Evolutionary conservation across 2,113 vertebrate species (phyloP).

Genomic region (Gavia stellata): DNA sequence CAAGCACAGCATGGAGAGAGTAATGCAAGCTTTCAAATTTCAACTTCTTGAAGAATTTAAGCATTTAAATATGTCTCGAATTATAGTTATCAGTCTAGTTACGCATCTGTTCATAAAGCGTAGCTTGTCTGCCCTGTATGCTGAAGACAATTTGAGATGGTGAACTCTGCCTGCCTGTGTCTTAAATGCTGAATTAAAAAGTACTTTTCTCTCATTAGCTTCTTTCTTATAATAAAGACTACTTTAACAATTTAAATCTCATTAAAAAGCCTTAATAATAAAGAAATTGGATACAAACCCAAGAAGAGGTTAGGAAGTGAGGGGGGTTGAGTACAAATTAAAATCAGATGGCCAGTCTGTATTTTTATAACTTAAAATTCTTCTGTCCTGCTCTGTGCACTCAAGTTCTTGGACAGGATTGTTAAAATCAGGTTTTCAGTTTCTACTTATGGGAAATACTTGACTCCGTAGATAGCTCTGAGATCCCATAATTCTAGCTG

Average conservation of each 20-base stretch:
- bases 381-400: neutral
- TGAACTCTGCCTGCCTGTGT: neutral
- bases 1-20: neutral
- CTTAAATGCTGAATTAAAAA: neutral
- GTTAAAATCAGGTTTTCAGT: neutral
- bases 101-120: accelerated
- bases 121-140: neutral
- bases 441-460: neutral
- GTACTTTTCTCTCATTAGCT: neutral
- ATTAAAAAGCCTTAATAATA: neutral
- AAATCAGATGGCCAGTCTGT: neutral
- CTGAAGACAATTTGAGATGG: neutral
- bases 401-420: neutral
- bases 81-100: neutral
- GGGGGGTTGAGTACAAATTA: neutral
- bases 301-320: neutral
- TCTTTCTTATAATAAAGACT: neutral
- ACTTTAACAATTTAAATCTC: neutral
- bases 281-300: neutral
- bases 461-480: neutral
- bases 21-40: neutral
- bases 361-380: neutral
- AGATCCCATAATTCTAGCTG: neutral
- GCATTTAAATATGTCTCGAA: neutral
- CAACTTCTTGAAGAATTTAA: neutral